Percentiles rank a stretch among this genome's conserved stretches.
Conservation (phyloP, 35 echinoderm and acorn worm genomes). For the Holothuria glaberrima region DNA sequence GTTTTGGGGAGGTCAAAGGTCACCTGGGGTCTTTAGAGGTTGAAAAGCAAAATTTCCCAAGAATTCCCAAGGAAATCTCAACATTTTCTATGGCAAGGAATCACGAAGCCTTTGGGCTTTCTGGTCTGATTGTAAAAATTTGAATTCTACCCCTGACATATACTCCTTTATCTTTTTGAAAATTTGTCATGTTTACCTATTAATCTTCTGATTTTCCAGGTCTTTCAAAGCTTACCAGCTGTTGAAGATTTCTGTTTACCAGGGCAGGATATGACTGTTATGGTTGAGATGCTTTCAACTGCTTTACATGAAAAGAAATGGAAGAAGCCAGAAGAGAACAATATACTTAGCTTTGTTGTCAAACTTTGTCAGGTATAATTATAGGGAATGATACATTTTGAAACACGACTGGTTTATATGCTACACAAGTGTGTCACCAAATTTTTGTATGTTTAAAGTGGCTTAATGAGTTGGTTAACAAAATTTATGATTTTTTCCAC, state of each 20-base stretch:
- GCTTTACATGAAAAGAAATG: background rate
- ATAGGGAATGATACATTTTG: too few relatives aligned
- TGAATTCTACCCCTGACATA: background rate
- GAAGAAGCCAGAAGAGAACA: background rate
- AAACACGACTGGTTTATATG: too few relatives aligned
- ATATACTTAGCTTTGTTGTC: slow-evolving; percentile 7
- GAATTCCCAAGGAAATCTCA: too few relatives aligned
- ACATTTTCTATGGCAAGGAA: too few relatives aligned
- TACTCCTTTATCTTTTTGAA: background rate
- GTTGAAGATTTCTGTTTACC: background rate
- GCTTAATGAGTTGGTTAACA: too few relatives aligned
- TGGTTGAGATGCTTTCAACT: background rate
- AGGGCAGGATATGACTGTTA: background rate
- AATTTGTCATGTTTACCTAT: background rate
- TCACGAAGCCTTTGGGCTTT: background rate
- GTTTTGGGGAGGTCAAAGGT: too few relatives aligned
- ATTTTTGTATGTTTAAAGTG: too few relatives aligned
- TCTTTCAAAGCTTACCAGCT: background rate
- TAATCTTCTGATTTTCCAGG: background rate
- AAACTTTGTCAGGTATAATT: background rate
- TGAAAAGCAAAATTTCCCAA: too few relatives aligned
- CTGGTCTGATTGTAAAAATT: background rate
- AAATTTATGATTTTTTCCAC: too few relatives aligned
- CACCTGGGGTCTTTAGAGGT: too few relatives aligned
- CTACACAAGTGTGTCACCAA: too few relatives aligned